A percentile compares a stretch with the other conserved stretches of the same genome.
Conservation (phyloP, 35 echinoderm and acorn worm genomes). For the Eucidaris tribuloides region DNA sequence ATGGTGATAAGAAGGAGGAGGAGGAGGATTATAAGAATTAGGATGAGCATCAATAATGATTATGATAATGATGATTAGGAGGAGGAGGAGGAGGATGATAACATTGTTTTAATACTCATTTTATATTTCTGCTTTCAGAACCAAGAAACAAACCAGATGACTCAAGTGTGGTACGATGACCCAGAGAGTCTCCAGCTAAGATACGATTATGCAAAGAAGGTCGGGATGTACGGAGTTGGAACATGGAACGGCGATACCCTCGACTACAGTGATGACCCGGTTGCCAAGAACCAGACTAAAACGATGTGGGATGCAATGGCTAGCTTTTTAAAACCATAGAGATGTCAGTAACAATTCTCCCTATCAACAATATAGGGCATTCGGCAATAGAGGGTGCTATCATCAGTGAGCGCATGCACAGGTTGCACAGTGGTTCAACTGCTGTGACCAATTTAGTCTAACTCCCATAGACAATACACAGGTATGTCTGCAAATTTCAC, state of each 20-base stretch:
- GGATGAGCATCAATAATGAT: background rate
- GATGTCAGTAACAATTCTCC: too few species aligned
- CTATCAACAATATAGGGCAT: too few species aligned
- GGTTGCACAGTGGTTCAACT: too few species aligned
- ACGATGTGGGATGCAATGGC: conserved; percentile 75
- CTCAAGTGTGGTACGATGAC: conserved; percentile 93
- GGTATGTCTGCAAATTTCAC: too few species aligned
- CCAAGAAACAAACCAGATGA: background rate
- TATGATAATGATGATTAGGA: too few species aligned
- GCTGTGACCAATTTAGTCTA: too few species aligned
- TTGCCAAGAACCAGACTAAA: conserved; percentile 3
- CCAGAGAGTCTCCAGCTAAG: conserved; percentile 62
- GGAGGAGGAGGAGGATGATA: background rate
- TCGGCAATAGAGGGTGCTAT: too few species aligned
- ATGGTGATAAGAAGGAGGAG: too few species aligned
- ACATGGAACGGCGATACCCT: conserved; percentile 73
- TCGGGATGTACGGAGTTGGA: conserved; percentile 58
- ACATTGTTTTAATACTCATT: background rate
- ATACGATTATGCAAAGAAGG: conserved; percentile 64
- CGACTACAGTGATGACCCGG: conserved; percentile 53
- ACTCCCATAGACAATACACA: too few species aligned
- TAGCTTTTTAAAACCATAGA: background rate
- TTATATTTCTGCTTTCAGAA: background rate
- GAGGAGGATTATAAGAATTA: too few species aligned
- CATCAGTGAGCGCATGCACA: too few species aligned